Base-by-base conservation (phyloP, 2,113 vertebrate genomes). In the Felis catus region DNA sequence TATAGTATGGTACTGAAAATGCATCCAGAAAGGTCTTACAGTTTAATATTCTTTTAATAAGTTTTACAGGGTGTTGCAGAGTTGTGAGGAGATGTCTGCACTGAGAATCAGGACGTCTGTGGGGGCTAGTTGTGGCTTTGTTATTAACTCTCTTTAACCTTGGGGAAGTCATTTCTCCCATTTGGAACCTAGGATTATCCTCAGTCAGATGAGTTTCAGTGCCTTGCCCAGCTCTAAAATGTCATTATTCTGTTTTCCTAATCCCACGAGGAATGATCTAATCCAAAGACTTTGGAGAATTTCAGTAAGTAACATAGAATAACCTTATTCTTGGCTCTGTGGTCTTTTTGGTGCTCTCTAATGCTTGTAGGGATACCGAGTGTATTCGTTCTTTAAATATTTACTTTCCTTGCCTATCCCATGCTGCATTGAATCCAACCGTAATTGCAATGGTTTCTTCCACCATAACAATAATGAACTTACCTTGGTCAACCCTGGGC, bases 401-500 rank as follows among this genome's bases (percentile, higher is more conserved):
- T 94, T 95, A 91, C 14, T 95, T 92, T 39, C 29, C 81, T 92
- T 23, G 27, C n/a, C 86, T 86, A 2, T 65, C 23, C 36, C 3
- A 0, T 94, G 53, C 70, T 95, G 80, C 45, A 82, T 90, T 6
- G 82, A 76, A 76, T 98, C 15, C 33, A 98, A 71, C 82, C 63
- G 12, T 92, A 94, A 79, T 81, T 95, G 97, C 96, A 97, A 63
- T 88, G 39, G 36, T 95, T 73, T 97, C 91, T 95, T 97, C 78
- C 0, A 91, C 87, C n/a, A 36, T 66, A 85, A 93, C 68, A 91
- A 71, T 81, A 71, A 73, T 48, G 48, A 80, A 79, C 53, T 81
- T 93, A 93, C 97, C 94, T 97, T 79, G 68, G 41, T 98, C 96
- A 98, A 96, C 97, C 95, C 80, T 98, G 58, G 97, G 41, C 96